Percentiles rank a stretch among this genome's conserved stretches.
These are phyloP conservation scores for Hemicordylus capensis DNA, from an alignment of 2,113 vertebrate species.

Conservation along the genomic window DNA sequence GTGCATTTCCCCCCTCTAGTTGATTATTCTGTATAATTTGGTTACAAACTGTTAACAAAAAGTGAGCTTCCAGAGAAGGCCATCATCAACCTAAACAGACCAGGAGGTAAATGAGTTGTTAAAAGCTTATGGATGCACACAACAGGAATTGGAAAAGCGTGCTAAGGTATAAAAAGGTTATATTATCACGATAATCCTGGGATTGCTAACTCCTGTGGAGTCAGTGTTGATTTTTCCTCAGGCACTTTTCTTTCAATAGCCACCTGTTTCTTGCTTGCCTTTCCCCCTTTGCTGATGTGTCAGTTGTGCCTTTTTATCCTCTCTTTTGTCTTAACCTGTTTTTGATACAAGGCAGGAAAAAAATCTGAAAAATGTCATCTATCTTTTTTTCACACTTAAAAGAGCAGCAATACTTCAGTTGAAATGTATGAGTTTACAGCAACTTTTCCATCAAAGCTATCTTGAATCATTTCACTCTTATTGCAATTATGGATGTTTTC, in stretches of 20 bases:
- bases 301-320: constrained; percentile 10
- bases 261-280: rapidly evolving
- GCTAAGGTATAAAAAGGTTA: background rate
- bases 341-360: constrained; percentile 27
- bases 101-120: constrained; percentile 3
- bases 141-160: background rate
- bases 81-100: background rate
- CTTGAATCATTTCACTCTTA: background rate
- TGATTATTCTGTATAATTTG: background rate
- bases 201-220: background rate
- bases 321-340: background rate
- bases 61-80: background rate
- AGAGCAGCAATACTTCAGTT: background rate
- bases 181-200: background rate
- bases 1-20: too few relatives aligned
- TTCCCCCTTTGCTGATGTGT: background rate
- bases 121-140: background rate
- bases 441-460: constrained; percentile 28
- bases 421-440: background rate
- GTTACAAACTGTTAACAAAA: background rate
- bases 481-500: constrained; percentile 27
- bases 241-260: rapidly evolving
- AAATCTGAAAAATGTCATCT: constrained; percentile 11
- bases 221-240: background rate
- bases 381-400: constrained; percentile 27